Percentiles rank a stretch among this genome's conserved stretches.
Evolutionary conservation across 2,888 invertebrate genomes (phyloP).

Genomic region (Agonopterix heracliana): DNA sequence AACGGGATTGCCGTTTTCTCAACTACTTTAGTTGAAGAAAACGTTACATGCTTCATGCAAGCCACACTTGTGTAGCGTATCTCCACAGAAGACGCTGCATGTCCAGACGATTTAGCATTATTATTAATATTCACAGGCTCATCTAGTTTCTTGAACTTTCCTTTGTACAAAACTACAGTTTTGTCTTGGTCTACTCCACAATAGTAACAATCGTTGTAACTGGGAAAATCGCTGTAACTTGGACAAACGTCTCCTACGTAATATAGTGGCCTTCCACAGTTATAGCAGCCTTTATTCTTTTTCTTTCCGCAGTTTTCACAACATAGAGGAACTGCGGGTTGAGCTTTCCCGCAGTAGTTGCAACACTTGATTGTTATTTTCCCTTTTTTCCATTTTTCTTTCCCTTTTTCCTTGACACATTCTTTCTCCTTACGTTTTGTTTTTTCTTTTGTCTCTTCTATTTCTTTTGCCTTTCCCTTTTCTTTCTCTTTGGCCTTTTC

Average conservation of each 20-base stretch:
- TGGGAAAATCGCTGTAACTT: not conserved
- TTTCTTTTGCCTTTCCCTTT: too few species aligned
- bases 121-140: too few species aligned
- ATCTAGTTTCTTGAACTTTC: too few species aligned
- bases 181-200: not conserved
- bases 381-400: too few species aligned
- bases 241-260: not conserved
- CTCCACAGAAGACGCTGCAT: conserved; percentile 40
- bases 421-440: too few species aligned
- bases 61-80: conserved; percentile 36
- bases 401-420: too few species aligned
- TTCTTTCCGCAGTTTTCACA: not conserved
- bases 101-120: conserved; percentile 11
- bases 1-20: not conserved
- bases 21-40: conserved; percentile 34
- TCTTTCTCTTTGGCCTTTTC: too few species aligned
- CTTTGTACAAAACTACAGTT: not conserved
- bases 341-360: not conserved
- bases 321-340: not conserved
- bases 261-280: not conserved
- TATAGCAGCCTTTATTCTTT: not conserved
- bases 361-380: not conserved
- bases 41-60: conserved; percentile 30
- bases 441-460: too few species aligned
- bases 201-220: not conserved